Percentiles rank a stretch among this genome's conserved stretches.
Conservation (phyloP, 2,888 invertebrate genomes). For the Rhagonycha lutea region DNA sequence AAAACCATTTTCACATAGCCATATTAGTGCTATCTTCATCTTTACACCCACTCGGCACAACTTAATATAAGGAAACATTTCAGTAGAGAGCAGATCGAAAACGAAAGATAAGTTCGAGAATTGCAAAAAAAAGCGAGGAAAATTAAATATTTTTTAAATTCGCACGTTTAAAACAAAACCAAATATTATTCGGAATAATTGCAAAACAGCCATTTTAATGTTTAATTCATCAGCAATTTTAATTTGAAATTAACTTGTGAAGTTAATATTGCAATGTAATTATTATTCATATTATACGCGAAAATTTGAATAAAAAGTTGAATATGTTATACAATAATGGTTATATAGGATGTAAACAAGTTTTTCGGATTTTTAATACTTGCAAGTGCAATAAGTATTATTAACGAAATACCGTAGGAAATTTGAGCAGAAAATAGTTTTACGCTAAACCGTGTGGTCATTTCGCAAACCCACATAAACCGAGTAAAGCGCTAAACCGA, state of each 20-base stretch:
- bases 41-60: constrained; percentile 21
- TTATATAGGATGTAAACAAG: neutral
- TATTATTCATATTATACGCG: neutral
- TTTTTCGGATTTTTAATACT: neutral
- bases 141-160: too few species aligned
- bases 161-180: neutral
- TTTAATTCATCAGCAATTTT: neutral
- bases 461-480: constrained; percentile 17
- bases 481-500: constrained; percentile 17
- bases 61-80: constrained; percentile 10
- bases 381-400: neutral
- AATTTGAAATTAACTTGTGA: neutral
- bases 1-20: constrained; percentile 14
- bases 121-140: neutral
- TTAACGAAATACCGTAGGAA: constrained; percentile 14
- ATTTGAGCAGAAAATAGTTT: constrained; percentile 14
- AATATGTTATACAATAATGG: neutral
- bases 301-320: neutral
- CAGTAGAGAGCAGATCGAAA: neutral
- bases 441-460: constrained; percentile 19
- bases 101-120: neutral
- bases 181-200: neutral
- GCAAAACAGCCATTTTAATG: neutral
- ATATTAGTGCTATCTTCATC: constrained; percentile 19
- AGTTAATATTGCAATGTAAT: neutral